These are phyloP conservation scores for Ichneumoninae sp. DNA, from an alignment of 2,888 invertebrate genomes.

Conservation along the genomic window DNA sequence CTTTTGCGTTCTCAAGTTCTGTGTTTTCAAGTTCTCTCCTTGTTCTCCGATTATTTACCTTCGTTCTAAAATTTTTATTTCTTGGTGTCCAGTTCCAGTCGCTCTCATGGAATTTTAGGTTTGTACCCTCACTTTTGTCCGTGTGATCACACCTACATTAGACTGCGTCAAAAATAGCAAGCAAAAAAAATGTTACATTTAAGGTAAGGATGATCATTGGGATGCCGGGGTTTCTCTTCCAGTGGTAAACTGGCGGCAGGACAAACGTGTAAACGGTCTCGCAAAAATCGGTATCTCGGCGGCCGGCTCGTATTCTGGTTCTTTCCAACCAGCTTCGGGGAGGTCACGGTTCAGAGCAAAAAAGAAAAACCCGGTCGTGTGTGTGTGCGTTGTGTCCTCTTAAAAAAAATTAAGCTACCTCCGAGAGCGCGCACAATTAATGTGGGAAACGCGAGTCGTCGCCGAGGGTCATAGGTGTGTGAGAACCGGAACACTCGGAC, in stretches of 20 bases:
- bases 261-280: constrained; percentile 56
- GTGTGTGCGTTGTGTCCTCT: constrained; percentile 64
- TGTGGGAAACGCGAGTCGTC: constrained; percentile 77
- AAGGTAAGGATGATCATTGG: not conserved
- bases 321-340: constrained; percentile 54
- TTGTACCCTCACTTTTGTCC: not conserved
- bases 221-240: constrained; percentile 67
- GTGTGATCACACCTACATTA: constrained; percentile 13
- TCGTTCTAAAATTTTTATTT: not conserved
- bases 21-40: not conserved
- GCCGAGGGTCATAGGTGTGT: constrained; percentile 80
- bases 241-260: constrained; percentile 27
- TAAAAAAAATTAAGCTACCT: constrained; percentile 76
- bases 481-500: constrained; percentile 81
- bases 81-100: not conserved
- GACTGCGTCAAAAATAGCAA: constrained; percentile 1
- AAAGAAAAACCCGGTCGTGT: constrained; percentile 14
- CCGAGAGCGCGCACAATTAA: constrained; percentile 75
- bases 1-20: constrained; percentile 8
- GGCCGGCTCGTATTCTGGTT: constrained; percentile 57
- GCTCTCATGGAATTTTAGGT: not conserved
- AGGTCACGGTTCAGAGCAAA: constrained; percentile 70
- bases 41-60: not conserved
- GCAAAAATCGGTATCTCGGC: constrained; percentile 68
- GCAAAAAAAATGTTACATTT: not conserved